Percentiles rank a stretch among this genome's conserved stretches.
Conservation (phyloP, 1,140 invertebrate genomes). For the Araneus ventricosus region DNA sequence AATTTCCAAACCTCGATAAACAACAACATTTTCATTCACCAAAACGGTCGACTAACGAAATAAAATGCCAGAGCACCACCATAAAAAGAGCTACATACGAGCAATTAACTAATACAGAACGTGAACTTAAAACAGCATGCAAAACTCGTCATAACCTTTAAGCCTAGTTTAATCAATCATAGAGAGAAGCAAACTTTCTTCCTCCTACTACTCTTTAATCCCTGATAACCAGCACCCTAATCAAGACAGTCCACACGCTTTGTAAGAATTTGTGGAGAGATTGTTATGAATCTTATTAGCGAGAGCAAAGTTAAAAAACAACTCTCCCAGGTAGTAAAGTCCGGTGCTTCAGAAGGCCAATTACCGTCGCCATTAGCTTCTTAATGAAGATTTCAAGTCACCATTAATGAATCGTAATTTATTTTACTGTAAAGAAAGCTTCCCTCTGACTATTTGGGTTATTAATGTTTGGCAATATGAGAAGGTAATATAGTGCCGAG, state of each 20-base stretch:
- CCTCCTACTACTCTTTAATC: background rate
- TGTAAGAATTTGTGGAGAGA: background rate
- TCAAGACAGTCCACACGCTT: background rate
- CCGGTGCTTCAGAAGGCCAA: background rate
- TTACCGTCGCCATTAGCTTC: background rate
- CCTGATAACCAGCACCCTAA: background rate
- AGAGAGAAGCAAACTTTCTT: background rate
- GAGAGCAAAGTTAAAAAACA: background rate
- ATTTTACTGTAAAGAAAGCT: background rate
- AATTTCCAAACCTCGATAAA: no score
- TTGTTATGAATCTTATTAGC: background rate
- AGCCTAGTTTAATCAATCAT: background rate
- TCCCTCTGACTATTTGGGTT: background rate
- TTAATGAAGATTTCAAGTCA: background rate
- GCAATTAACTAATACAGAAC: no score
- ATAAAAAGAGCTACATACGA: no score
- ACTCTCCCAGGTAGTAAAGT: background rate
- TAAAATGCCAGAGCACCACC: no score
- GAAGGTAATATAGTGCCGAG: background rate
- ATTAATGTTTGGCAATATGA: slow-evolving; percentile 5
- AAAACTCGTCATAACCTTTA: background rate
- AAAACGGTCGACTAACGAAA: no score
- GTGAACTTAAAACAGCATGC: no score
- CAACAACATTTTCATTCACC: no score
- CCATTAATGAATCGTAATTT: slow-evolving; percentile 2